phyloP scores from a whole-genome alignment of 1,140 invertebrate genomes.

The Rhopalosiphum padi region DNA sequence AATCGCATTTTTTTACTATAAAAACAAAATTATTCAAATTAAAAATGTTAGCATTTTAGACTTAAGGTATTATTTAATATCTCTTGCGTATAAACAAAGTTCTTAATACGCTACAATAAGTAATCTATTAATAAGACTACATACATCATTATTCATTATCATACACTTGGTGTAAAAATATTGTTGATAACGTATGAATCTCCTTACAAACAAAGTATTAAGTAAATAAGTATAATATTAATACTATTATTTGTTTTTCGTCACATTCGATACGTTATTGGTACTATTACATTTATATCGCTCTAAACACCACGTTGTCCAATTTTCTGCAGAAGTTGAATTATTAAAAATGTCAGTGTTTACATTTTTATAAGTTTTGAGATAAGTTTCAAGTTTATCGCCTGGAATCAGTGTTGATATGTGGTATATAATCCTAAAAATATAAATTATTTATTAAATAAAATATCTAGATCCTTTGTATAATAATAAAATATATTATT shows the following conservation, averaged over 20 bases:
- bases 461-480: not conserved
- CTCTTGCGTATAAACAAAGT: accelerated
- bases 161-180: not conserved
- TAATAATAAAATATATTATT: not conserved
- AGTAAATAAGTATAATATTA: not conserved
- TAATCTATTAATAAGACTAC: not conserved
- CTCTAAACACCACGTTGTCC: not conserved
- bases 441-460: not conserved
- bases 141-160: not conserved
- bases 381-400: not conserved
- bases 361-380: conserved; percentile 8
- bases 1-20: not conserved
- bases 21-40: not conserved
- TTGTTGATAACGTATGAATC: not conserved
- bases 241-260: not conserved
- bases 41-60: not conserved
- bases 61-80: not conserved
- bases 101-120: not conserved
- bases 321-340: not conserved
- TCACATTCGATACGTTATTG: not conserved
- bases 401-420: not conserved
- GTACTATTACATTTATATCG: conserved; percentile 2
- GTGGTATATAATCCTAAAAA: conserved; percentile 25
- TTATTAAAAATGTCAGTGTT: not conserved
- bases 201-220: not conserved